Evolutionary conservation across 2,888 invertebrate genomes (phyloP).

Genomic region (Pristionchus exspectatus): DNA sequence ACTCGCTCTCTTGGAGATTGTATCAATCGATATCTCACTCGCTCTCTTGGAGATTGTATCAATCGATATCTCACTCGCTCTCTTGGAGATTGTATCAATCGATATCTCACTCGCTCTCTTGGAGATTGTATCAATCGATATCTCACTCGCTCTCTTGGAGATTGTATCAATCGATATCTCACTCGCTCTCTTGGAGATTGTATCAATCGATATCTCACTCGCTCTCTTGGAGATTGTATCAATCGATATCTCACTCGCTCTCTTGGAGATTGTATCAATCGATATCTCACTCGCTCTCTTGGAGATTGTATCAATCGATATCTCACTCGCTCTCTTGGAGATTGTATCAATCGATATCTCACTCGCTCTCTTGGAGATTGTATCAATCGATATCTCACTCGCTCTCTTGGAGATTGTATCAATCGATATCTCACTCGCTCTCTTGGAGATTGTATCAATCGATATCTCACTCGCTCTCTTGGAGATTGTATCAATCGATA

Average conservation of each 20-base stretch:
- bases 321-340: background rate
- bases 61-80: no score
- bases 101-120: background rate
- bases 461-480: background rate
- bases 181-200: background rate
- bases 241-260: no score
- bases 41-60: background rate
- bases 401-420: background rate
- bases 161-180: background rate
- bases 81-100: background rate
- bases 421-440: no score
- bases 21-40: background rate
- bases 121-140: background rate
- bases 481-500: background rate
- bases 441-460: background rate
- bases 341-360: background rate
- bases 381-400: background rate
- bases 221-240: background rate
- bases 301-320: background rate
- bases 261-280: background rate
- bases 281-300: background rate
- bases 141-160: background rate
- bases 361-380: background rate
- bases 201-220: background rate
- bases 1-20: background rate